Evolutionary conservation across 1,140 invertebrate genomes (phyloP).

Genomic region (Batillaria attramentaria): DNA sequence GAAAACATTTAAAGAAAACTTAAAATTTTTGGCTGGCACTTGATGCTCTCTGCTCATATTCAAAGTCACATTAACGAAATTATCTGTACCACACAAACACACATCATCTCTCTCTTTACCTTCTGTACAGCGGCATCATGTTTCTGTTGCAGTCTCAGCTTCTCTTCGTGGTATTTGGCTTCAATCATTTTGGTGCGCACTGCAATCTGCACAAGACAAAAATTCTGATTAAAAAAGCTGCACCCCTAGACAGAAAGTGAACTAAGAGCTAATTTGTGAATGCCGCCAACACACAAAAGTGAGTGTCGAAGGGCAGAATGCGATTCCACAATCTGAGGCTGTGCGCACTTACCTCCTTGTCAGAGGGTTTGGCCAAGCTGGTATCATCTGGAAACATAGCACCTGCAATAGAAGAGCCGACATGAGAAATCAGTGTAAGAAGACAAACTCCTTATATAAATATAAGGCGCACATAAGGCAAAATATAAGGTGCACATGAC

Average conservation of each 20-base stretch:
- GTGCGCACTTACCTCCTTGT: constrained; percentile 38
- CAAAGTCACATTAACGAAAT: too few relatives aligned
- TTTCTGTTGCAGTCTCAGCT: constrained; percentile 69
- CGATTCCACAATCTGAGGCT: too few relatives aligned
- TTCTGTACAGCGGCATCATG: constrained; percentile 70
- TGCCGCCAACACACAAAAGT: too few relatives aligned
- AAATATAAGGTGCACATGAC: background rate
- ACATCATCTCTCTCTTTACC: constrained; percentile 50
- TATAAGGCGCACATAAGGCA: background rate
- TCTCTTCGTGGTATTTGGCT: constrained; percentile 71
- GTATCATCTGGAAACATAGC: constrained; percentile 40
- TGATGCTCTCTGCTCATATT: too few relatives aligned
- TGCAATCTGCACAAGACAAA: constrained; percentile 54
- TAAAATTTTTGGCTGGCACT: too few relatives aligned
- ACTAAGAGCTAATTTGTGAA: background rate
- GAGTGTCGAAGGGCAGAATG: too few relatives aligned
- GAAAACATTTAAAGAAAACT: constrained; percentile 26
- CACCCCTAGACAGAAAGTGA: background rate
- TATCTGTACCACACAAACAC: too few relatives aligned
- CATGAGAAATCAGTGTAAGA: background rate
- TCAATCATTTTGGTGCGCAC: constrained; percentile 69
- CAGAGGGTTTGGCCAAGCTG: constrained; percentile 29
- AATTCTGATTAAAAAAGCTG: background rate
- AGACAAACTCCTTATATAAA: background rate
- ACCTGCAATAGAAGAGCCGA: constrained; percentile 27